A percentile compares a stretch with the other conserved stretches of the same genome.
These are phyloP conservation scores for Clarias laeviceps DNA, from an alignment of 2,797 vertebrate species.

Conservation along the genomic window DNA sequence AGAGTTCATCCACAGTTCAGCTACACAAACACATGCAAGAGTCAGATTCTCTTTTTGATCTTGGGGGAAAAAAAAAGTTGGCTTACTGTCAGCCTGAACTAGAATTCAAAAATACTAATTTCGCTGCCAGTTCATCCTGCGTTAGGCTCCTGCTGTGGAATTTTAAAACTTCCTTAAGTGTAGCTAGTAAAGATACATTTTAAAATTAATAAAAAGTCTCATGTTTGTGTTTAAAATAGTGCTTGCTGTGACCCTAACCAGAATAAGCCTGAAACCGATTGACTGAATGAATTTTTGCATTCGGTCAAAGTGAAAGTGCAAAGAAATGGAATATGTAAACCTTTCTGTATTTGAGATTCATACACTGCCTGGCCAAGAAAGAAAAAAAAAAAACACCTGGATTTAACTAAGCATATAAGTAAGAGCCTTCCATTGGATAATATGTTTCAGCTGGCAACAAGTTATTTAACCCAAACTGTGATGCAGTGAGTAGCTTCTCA, in stretches of 20 bases:
- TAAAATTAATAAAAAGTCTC: not conserved
- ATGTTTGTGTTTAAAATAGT: not conserved
- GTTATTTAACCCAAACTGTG: no score
- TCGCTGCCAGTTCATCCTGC: not conserved
- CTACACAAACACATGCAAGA: conserved; percentile 37
- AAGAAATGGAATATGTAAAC: not conserved
- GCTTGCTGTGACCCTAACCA: not conserved
- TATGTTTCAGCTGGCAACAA: no score
- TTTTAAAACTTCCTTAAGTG: not conserved
- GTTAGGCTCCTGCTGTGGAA: not conserved
- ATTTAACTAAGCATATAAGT: no score
- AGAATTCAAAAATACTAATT: not conserved
- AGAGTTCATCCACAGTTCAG: conserved; percentile 69
- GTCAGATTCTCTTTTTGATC: conserved; percentile 17
- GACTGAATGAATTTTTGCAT: not conserved
- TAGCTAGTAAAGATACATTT: not conserved
- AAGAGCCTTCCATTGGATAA: no score
- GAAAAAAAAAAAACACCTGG: no score
- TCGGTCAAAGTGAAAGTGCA: not conserved
- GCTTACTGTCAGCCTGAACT: not conserved
- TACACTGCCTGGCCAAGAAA: no score
- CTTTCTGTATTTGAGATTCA: not conserved
- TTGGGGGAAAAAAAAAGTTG: not conserved
- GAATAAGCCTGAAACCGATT: not conserved
- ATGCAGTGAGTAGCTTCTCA: no score